Base-by-base conservation (phyloP, 2,888 invertebrate genomes). In the Mechanitis mazaeus region DNA sequence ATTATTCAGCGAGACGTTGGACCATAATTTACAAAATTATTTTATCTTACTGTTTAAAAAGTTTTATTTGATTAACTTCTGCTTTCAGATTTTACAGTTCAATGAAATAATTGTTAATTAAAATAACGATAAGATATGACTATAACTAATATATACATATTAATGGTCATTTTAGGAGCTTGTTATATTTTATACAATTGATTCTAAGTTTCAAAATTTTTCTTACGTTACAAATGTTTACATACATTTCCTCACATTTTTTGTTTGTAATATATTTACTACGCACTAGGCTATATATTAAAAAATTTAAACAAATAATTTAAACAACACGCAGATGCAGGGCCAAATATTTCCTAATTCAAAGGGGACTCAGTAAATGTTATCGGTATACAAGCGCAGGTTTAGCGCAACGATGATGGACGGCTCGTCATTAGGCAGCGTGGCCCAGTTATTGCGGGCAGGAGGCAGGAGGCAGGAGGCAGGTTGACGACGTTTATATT, bases 401-500 rank as follows among this genome's bases (percentile, higher is more conserved):
- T 61, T 64, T 63, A 57, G 67, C 68, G 64, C 67, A 61, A 64
- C 75, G 79, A 81, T 84, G 84, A 85, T 75, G 76, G 80, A 85
- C 82, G 80, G 80, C 73, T 72, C 64, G 69, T 78, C 81, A 83
- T 85, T 84, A 83, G 72, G 76, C 72, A 74, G 68, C 69, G 74
- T 76, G 72, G 77, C 74, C 68, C 71, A 77, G 76, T 83, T 84
- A 85, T 85, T 85, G 80, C 82, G 79, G 68, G 72, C 75, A 77
- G 75, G 73, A 79, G 68, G 72, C 75, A 77, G 75, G 73, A 20
- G 68, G 72, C 75, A 77, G 75, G 73, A 79, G 68, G 72, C 75
- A 77, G 75, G 73, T 79, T 76, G 79, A 50, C 78, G 78, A 79
- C 81, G 80, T 78, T 83, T 80, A 81, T 83, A 85, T 84, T 84